Percentiles rank a stretch among this genome's conserved stretches.
Conservation (phyloP, 2,888 invertebrate species). For the Ennomos erosarius region DNA sequence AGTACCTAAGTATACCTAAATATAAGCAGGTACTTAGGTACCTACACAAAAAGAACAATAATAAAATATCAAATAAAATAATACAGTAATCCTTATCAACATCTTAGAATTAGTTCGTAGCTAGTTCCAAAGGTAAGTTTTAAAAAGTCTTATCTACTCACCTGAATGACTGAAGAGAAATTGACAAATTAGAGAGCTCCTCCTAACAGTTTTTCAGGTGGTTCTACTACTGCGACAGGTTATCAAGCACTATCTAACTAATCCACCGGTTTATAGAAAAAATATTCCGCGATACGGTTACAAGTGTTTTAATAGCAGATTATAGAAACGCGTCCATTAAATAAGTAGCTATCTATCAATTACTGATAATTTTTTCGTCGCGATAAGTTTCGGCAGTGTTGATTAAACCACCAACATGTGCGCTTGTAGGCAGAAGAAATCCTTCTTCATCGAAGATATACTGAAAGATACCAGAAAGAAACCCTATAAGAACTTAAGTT, state of each 20-base stretch:
- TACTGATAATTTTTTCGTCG: conserved; percentile 67
- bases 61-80: too few relatives aligned
- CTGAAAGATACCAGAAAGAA: conserved; percentile 65
- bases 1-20: too few relatives aligned
- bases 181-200: too few relatives aligned
- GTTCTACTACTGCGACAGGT: conserved; percentile 15
- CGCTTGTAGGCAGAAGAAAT: conserved; percentile 76
- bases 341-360: conserved; percentile 83
- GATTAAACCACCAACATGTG: conserved; percentile 68
- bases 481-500: conserved; percentile 59
- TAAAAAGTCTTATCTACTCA: too few relatives aligned
- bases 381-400: conserved; percentile 77
- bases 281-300: conserved; percentile 24
- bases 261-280: conserved; percentile 32
- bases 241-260: conserved; percentile 30
- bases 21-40: too few relatives aligned
- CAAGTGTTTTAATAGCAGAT: conserved; percentile 56
- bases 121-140: too few relatives aligned
- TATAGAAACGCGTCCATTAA: conserved; percentile 71
- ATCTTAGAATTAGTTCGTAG: too few relatives aligned
- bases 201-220: not conserved
- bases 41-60: too few relatives aligned
- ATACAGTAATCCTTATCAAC: too few relatives aligned
- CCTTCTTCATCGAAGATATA: conserved; percentile 77
- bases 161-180: too few relatives aligned